Conservation (phyloP, 2,797 vertebrate genomes). For the Synanceia verrucosa region DNA sequence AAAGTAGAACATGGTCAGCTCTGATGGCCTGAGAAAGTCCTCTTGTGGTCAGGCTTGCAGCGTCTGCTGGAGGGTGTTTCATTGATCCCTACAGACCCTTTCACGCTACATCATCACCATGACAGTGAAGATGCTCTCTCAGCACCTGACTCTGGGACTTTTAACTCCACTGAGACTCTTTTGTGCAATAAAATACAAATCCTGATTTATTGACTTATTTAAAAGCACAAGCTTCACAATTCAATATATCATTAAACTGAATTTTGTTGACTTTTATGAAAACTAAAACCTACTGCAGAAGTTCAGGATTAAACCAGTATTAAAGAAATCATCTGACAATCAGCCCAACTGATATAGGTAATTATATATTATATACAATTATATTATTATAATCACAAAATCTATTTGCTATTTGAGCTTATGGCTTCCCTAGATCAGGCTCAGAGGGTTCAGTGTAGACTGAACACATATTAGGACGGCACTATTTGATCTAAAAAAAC, state of each 20-base stretch:
- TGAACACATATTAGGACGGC: too few species aligned
- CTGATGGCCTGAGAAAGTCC: not conserved
- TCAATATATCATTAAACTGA: not conserved
- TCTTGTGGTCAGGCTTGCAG: not conserved
- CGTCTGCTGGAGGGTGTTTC: not conserved
- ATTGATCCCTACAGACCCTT: constrained; percentile 13
- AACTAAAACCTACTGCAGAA: not conserved
- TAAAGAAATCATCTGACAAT: too few species aligned
- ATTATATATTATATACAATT: too few species aligned
- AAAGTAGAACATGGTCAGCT: constrained; percentile 15
- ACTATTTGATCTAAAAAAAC: too few species aligned
- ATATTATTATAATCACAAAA: too few species aligned
- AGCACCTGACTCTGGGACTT: constrained; percentile 19
- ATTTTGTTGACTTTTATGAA: constrained; percentile 4
- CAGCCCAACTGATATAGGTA: too few species aligned
- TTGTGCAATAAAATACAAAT: constrained; percentile 2
- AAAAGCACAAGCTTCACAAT: not conserved
- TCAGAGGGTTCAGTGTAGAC: too few species aligned
- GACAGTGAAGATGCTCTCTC: constrained; percentile 23
- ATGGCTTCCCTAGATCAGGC: too few species aligned
- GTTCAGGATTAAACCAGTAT: not conserved
- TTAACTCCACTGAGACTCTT: not conserved
- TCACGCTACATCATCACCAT: constrained; percentile 2
- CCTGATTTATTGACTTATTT: constrained; percentile 1
- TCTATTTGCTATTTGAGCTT: too few species aligned